Percentiles rank a stretch among this genome's conserved stretches.
Conservation (phyloP, 1,140 invertebrate genomes). For the Apis cerana region DNA sequence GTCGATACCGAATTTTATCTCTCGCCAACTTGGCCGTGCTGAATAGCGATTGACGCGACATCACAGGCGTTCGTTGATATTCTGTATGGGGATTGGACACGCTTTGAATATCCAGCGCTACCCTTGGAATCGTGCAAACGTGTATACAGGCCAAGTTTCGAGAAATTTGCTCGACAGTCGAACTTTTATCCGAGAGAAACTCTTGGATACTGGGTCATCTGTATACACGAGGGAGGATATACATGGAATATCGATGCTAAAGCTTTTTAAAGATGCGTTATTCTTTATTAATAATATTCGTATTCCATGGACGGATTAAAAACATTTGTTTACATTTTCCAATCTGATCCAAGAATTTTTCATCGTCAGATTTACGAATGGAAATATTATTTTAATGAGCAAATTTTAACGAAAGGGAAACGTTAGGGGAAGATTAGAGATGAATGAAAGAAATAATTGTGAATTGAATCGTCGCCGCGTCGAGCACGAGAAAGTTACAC, state of each 20-base stretch:
- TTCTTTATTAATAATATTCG: too few relatives aligned
- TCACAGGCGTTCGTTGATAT: neutral
- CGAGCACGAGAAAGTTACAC: neutral
- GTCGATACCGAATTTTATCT: neutral
- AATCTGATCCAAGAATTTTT: too few relatives aligned
- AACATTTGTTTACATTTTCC: neutral
- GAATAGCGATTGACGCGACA: neutral
- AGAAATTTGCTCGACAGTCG: neutral
- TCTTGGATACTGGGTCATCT: neutral
- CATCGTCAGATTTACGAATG: too few relatives aligned
- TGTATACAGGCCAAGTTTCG: neutral
- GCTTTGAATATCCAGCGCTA: neutral
- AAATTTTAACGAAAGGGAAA: conserved; percentile 21
- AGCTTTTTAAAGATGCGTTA: too few relatives aligned
- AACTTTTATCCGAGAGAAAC: neutral
- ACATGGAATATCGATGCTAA: neutral
- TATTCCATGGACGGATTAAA: too few relatives aligned
- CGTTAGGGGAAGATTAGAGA: neutral
- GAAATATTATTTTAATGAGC: neutral
- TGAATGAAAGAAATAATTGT: conserved; percentile 29
- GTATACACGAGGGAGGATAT: neutral
- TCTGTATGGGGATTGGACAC: neutral
- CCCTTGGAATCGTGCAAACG: neutral
- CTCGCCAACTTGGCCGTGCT: neutral
- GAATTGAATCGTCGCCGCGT: too few relatives aligned